Percentiles rank a stretch among this genome's conserved stretches.
These are phyloP conservation scores for Triplophysa rosa DNA, from an alignment of 2,113 vertebrate species.

Conservation along the genomic window DNA sequence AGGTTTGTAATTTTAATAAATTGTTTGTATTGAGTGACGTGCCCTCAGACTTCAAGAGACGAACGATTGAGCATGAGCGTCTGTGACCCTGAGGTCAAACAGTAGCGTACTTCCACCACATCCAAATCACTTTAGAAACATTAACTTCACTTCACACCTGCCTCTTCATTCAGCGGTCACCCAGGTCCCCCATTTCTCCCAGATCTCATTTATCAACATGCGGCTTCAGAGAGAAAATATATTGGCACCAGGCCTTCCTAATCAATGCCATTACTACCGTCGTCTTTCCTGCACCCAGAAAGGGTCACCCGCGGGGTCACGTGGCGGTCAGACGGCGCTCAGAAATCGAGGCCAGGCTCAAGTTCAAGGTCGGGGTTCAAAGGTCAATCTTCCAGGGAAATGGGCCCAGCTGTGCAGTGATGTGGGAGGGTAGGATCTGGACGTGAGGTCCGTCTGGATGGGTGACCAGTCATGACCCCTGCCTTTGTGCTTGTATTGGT, in stretches of 20 bases:
- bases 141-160: conserved; percentile 47
- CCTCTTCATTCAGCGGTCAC: conserved; percentile 57
- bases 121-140: conserved; percentile 46
- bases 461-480: conserved; percentile 61
- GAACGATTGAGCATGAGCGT: neutral
- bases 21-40: too few species aligned
- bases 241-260: conserved; percentile 44
- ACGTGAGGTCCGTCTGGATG: conserved; percentile 63
- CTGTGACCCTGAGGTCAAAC: neutral
- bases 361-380: conserved; percentile 74
- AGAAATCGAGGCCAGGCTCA: conserved; percentile 71
- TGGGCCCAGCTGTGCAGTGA: conserved; percentile 69
- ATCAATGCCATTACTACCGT: conserved; percentile 74
- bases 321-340: conserved; percentile 41
- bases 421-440: conserved; percentile 64
- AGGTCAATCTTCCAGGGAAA: conserved; percentile 71
- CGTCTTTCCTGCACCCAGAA: conserved; percentile 45
- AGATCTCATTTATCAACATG: conserved; percentile 11
- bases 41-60: conserved; percentile 8
- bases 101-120: conserved; percentile 50
- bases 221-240: conserved; percentile 41
- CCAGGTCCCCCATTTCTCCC: conserved; percentile 41
- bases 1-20: neutral
- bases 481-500: conserved; percentile 67
- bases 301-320: conserved; percentile 52